Percentiles rank a stretch among this genome's conserved stretches.
phyloP scores from a whole-genome alignment of 2,797 vertebrate genomes.

The Heliangelus exortis region DNA sequence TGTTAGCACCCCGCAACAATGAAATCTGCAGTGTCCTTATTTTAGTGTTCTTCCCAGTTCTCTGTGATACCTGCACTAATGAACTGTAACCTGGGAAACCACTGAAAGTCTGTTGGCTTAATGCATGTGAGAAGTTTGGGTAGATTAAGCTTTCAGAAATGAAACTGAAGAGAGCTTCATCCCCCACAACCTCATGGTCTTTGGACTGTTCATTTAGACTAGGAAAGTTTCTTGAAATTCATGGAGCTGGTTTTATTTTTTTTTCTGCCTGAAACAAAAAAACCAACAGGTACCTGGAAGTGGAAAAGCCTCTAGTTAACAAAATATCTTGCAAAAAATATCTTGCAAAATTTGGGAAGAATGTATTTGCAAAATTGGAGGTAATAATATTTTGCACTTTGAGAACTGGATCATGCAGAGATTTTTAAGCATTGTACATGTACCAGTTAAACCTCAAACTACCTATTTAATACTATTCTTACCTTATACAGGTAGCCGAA shows the following conservation, averaged over 20 bases:
- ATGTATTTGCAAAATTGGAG: neutral
- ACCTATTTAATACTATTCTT: neutral
- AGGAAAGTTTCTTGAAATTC: neutral
- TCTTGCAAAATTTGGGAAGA: neutral
- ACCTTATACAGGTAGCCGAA: neutral
- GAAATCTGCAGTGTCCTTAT: constrained; percentile 6
- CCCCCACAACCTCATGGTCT: neutral
- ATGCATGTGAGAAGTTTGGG: neutral
- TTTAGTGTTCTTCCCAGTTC: neutral
- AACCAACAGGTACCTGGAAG: neutral
- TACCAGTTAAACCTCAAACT: neutral
- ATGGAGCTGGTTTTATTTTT: neutral
- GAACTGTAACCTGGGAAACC: constrained; percentile 62
- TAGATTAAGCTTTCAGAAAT: constrained; percentile 21
- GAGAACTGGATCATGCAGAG: neutral
- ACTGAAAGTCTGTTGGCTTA: neutral
- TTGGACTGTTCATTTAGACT: neutral
- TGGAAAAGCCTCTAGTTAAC: neutral
- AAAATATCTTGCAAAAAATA: constrained; percentile 3
- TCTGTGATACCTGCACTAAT: neutral
- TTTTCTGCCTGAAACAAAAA: neutral
- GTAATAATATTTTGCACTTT: constrained; percentile 8
- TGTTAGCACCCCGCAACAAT: neutral
- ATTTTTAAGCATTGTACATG: neutral
- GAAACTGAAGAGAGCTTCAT: neutral